Evolutionary conservation across 2,113 vertebrate genomes (phyloP), one percentile per base, ranked within the genome.

Genomic region (Rhinoptilus africanus): DNA sequence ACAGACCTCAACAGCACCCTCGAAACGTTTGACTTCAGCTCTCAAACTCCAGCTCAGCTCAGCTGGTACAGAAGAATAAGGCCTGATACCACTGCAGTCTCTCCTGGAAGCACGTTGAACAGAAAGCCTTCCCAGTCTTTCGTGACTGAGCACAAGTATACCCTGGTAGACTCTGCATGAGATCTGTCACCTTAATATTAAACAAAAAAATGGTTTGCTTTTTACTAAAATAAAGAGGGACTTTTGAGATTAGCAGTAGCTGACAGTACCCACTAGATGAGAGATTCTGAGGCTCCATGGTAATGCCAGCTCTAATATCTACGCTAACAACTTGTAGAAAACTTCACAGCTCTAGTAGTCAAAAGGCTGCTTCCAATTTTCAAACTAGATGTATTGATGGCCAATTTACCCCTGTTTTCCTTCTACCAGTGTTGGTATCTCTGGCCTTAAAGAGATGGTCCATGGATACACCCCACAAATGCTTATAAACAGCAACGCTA

Each of bases 331-430:
- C 18, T 59, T 68, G 12, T 8, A 12, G 5, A 84, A 75, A 91
- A 76, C 39, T 62, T 92, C 0, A 8, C 23, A 57, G 59, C 21
- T 81, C 12, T 18, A 64, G 14, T 3, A 80, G 10, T 34, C 21
- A 69, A 81, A 91, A 86, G 9, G 8, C 34, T 80, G 28, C 39
- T 76, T 63, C 22, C 16, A 18, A 1, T n/a, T 67, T 73, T 66
- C 39, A 80, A 72, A 16, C 2, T 62, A 43, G 0, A 47, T 14
- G 8, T 7, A 43, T 0, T 20, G 10, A 63, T 34, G 23, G 14
- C 3, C 9, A 60, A 12, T 50, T 84, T 28, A 50, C 21, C 14
- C 21, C 14, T 12, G 2, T 18, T 82, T 48, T 74, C 30, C 9
- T 47, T 59, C 51, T 54, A 50, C 14, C 24, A 74, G 11, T 34